Evolutionary conservation across 2,797 vertebrate genomes (phyloP), one percentile per base, ranked within the genome.

Genomic region (Hoplostethus mediterraneus): DNA sequence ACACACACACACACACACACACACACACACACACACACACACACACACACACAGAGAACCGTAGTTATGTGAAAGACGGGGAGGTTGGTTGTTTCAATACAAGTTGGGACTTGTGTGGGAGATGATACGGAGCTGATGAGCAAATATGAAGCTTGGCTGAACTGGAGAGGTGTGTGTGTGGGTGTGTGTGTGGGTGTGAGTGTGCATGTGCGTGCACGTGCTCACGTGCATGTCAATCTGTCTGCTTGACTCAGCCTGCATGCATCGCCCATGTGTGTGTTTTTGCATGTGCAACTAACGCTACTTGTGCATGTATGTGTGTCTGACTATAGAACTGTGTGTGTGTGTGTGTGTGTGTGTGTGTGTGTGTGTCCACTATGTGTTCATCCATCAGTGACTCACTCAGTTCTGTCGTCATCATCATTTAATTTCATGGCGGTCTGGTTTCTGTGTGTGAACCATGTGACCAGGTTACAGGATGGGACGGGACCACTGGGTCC

Each of bases 301-400:
- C 4, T 48, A 14, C 11, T 3, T 48, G 47, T 48, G 47, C 6
- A 6, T 48, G 16, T 48, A n/a, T 48, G 16, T n/a, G 47, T 16
- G 47, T 48, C 8, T 48, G 16, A n/a, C 3, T 48, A 3, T 33
- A 6, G 1, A 21, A 21, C 21, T 33, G 31, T 48, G 13, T 48
- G 13, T 48, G 47, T 48, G 47, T 3, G 47, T 48, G 47, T 48
- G 47, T 48, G 47, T 48, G 3, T 48, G 47, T 48, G 6, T 48
- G 16, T 6, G 6, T 48, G 13, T n/a, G 47, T 16, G 47, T 48
- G 47, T 3, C 8, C 16, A 14, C 11, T 16, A 6, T 48, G 47
- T 48, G 47, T 48, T 44, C 40, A 44, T 12, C 40, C 40, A 44
- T 44, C 49, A 58, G 30, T 69, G 69, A 63, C 55, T 83, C 71